Base-by-base conservation (phyloP, 1,140 invertebrate genomes). In the Drosophila sucinea region DNA sequence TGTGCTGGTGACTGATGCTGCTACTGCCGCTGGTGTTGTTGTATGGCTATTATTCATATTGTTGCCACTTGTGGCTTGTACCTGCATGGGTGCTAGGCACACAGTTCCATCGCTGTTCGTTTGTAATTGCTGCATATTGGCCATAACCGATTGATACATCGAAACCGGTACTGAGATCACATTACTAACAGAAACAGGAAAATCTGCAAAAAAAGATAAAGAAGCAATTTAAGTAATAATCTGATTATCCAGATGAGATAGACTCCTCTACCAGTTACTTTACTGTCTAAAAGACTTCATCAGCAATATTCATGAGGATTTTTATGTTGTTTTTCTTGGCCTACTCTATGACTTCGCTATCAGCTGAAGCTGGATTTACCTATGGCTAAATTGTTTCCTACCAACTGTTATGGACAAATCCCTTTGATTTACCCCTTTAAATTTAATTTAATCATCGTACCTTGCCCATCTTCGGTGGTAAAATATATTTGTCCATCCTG, bases 91-190 rank as follows among this genome's bases (percentile, higher is more conserved):
- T 69, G 96, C 95, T 25, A 97, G 94, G 91, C 96, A 96, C 84
- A 97, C 95, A 32, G 95, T 96, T 64, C 95, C 95, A 79, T 96
- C 95, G 83, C 95, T 95, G 81, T 94, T 94, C 25, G 94, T 93
- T 86, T 96, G 95, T 61, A 96, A 93, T 85, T 95, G 94, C 92
- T 97, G 96, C 89, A 98, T 97, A 92, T 97, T 98, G 32, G 97
- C 97, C 82, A 98, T 97, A 93, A 99, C 97, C 55, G 97, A 97
- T 93, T 99, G 98, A 93, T 99, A 99, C 96, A 99, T 98, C 29
- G 97, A 97, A 60, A 99, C 97, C 55, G 98, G 98, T 70, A 99
- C 96, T 41, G 97, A 98, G 82, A 99, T 98, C 92, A 99, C 98
- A 51, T 98, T 97, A 86, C 97, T 98, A 70, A 98, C 97, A 68